Conservation (phyloP, 1,140 invertebrate genomes). For the Macrocentrus cingulum region DNA sequence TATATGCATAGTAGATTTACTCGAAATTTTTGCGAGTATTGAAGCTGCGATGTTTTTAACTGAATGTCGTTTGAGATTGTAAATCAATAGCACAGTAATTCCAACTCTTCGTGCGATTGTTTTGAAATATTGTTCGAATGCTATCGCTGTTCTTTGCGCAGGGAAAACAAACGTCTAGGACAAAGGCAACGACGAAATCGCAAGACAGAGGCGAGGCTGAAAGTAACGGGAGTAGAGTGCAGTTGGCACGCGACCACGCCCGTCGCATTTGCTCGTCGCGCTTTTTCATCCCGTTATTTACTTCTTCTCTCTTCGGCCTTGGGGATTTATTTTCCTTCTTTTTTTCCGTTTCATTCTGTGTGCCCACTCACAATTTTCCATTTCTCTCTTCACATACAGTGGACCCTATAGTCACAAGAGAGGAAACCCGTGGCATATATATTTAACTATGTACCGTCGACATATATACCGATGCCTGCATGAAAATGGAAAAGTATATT, state of each 20-base stretch:
- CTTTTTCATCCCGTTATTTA: constrained; percentile 31
- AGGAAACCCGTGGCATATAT: constrained; percentile 6
- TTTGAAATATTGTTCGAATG: constrained; percentile 15
- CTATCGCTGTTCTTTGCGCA: background rate
- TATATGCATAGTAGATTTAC: too few relatives aligned
- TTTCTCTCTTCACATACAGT: constrained; percentile 14
- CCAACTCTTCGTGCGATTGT: background rate
- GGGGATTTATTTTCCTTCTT: constrained; percentile 2
- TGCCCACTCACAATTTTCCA: constrained; percentile 23
- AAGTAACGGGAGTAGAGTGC: constrained; percentile 21
- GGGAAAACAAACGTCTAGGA: constrained; percentile 13
- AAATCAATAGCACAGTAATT: background rate
- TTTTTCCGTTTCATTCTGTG: constrained; percentile 21
- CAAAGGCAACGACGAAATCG: constrained; percentile 13
- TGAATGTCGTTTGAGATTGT: background rate
- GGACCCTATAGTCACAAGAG: constrained; percentile 13
- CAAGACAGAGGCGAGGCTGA: constrained; percentile 18
- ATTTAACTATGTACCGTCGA: background rate
- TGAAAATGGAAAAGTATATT: background rate
- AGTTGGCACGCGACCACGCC: constrained; percentile 26
- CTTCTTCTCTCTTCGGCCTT: constrained; percentile 29
- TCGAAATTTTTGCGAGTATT: too few relatives aligned
- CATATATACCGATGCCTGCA: background rate
- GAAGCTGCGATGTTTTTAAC: too few relatives aligned
- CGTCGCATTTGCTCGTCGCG: constrained; percentile 18